phyloP scores from a whole-genome alignment of 64 coral and sea anemone species.

The Porites australiensis region DNA sequence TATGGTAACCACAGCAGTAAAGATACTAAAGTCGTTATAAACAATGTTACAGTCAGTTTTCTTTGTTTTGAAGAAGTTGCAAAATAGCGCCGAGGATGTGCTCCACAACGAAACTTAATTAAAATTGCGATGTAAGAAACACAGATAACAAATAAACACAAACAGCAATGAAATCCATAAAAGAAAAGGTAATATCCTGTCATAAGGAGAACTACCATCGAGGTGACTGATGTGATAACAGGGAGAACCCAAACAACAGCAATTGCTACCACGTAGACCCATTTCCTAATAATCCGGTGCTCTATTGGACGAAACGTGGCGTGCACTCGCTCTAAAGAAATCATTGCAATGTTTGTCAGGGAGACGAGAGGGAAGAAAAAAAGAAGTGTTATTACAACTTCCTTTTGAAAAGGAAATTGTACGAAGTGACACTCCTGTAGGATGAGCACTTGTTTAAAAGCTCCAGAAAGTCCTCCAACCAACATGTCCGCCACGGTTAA shows the following conservation, averaged over 20 bases:
- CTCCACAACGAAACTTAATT: not conserved
- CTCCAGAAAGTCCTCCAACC: not conserved
- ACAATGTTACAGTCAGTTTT: conserved; percentile 25
- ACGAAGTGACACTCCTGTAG: too few species aligned
- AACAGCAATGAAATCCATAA: not conserved
- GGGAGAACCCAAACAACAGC: not conserved
- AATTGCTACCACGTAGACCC: not conserved
- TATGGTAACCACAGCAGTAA: not conserved
- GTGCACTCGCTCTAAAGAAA: conserved; percentile 7
- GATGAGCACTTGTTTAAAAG: too few species aligned
- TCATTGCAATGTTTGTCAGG: not conserved
- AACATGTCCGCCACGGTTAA: not conserved
- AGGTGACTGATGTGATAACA: not conserved
- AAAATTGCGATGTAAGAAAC: not conserved
- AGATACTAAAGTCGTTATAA: not conserved
- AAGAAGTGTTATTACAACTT: not conserved
- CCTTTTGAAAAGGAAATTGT: not conserved
- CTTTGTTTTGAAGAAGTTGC: not conserved
- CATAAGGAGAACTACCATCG: not conserved
- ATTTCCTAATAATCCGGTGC: not conserved
- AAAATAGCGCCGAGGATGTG: not conserved
- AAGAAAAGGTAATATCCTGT: not conserved
- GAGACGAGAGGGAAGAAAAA: not conserved
- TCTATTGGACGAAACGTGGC: not conserved
- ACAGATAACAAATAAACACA: not conserved